phyloP scores from a whole-genome alignment of 2,888 invertebrate genomes.

The Macaria liturata region DNA sequence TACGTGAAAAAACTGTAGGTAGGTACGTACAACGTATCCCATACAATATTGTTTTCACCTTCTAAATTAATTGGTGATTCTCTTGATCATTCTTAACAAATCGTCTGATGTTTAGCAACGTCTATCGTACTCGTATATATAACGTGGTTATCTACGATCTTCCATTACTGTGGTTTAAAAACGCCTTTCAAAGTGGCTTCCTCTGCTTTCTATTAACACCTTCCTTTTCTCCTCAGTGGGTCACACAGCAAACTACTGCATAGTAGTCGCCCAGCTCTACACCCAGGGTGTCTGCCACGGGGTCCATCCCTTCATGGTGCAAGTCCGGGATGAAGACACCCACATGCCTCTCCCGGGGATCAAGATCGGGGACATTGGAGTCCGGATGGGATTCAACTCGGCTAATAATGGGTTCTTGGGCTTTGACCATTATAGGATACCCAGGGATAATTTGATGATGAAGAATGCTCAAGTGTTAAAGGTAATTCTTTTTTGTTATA shows the following conservation, averaged over 20 bases:
- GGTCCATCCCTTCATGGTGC: conserved; percentile 95
- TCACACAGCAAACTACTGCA: conserved; percentile 93
- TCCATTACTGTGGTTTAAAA: no score
- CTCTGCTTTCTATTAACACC: no score
- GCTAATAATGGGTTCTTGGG: conserved; percentile 96
- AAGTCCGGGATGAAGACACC: conserved; percentile 92
- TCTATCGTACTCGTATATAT: no score
- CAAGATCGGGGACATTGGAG: conserved; percentile 95
- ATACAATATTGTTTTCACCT: no score
- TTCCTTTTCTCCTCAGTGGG: conserved; percentile 86
- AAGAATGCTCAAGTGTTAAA: conserved; percentile 91
- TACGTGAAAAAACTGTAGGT: no score
- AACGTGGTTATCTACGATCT: no score
- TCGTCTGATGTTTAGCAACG: no score
- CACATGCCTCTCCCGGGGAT: conserved; percentile 93
- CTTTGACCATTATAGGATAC: conserved; percentile 92
- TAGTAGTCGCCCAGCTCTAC: conserved; percentile 94
- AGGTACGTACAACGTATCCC: no score
- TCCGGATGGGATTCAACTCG: conserved; percentile 94
- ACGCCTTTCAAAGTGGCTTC: no score
- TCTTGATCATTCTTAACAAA: no score
- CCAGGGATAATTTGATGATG: conserved; percentile 94
- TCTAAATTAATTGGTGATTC: no score
- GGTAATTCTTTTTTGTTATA: conserved; percentile 34
- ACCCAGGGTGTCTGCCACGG: conserved; percentile 92